Evolutionary conservation across 2,888 invertebrate species (phyloP).

Genomic region (Subacronicta megacephala): DNA sequence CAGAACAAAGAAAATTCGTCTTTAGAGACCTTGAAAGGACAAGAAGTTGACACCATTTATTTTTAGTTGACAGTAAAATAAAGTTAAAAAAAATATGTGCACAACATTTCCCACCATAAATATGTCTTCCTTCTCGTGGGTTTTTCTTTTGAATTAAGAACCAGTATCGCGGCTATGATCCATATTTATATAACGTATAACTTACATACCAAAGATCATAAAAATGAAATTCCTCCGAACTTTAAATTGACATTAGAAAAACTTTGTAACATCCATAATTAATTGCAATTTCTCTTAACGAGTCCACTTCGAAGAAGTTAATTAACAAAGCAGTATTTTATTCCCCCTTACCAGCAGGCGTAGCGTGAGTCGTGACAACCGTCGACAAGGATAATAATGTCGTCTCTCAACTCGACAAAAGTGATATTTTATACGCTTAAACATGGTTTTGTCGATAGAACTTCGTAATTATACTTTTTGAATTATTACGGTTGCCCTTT

Average conservation of each 20-base stretch:
- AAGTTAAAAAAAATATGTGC: too few species aligned
- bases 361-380: too few species aligned
- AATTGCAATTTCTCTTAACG: slow-evolving; percentile 33
- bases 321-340: slow-evolving; percentile 18
- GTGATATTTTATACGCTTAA: background rate
- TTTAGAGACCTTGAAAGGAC: too few species aligned
- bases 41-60: too few species aligned
- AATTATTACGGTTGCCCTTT: slow-evolving; percentile 15
- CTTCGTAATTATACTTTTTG: background rate
- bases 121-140: background rate
- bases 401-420: background rate
- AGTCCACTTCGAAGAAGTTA: slow-evolving; percentile 25
- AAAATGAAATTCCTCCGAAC: slow-evolving; percentile 30
- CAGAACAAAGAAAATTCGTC: too few species aligned
- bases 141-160: slow-evolving; percentile 5
- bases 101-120: background rate
- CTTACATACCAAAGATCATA: slow-evolving; percentile 35
- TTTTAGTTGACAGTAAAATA: too few species aligned
- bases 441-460: background rate
- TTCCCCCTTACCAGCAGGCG: background rate
- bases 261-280: slow-evolving; percentile 38
- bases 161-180: slow-evolving; percentile 9
- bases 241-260: slow-evolving; percentile 29
- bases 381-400: background rate
- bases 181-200: slow-evolving; percentile 38